Conservation (phyloP, 92 coral and sea anemone species). For the Epizoanthus stellaris region DNA sequence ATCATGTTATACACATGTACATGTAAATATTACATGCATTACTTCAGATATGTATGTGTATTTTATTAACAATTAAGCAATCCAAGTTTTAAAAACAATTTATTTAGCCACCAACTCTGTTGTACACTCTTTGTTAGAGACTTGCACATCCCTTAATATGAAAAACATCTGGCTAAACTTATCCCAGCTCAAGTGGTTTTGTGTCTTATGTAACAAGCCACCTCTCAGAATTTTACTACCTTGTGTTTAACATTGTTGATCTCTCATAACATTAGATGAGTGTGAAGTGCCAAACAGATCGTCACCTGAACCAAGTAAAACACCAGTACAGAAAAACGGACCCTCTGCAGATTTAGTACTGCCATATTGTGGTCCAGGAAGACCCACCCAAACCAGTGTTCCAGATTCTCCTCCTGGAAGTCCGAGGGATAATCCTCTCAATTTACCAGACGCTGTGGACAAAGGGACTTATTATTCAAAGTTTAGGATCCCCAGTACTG, state of each 20-base stretch:
- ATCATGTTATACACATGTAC: no score
- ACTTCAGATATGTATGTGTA: no score
- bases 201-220: no score
- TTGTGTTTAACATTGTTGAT: neutral
- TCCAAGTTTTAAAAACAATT: no score
- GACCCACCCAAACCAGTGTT: conserved; percentile 30
- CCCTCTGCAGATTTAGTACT: neutral
- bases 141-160: no score
- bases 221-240: no score
- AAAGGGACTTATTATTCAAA: conserved; percentile 78
- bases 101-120: no score
- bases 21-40: no score
- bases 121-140: no score
- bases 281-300: neutral
- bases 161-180: no score
- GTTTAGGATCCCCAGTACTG: conserved; percentile 71
- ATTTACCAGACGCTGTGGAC: conserved; percentile 83
- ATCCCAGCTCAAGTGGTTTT: neutral
- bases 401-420: conserved; percentile 29
- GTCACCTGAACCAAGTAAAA: neutral
- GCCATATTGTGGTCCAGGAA: conserved; percentile 49
- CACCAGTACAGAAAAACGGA: neutral
- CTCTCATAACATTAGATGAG: neutral
- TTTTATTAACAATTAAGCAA: no score
- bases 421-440: conserved; percentile 41